A percentile compares a stretch with the other conserved stretches of the same genome.
phyloP scores from a whole-genome alignment of 1,140 invertebrate genomes.

The Homalodisca vitripennis region DNA sequence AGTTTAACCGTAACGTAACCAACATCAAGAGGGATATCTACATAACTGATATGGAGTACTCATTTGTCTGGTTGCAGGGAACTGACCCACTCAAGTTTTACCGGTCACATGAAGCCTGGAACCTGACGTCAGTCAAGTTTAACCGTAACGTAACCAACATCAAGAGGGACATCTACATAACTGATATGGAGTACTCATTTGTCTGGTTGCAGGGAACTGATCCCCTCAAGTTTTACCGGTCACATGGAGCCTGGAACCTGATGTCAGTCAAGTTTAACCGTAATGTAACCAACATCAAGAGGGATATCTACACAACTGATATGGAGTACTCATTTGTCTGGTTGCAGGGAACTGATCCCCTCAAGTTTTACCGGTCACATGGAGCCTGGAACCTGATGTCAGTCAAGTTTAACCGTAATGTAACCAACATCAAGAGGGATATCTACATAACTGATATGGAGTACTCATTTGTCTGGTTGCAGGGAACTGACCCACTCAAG shows the following conservation, averaged over 20 bases:
- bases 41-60: neutral
- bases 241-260: neutral
- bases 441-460: neutral
- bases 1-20: neutral
- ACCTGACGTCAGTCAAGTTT: neutral
- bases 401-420: neutral
- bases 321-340: conserved; percentile 8
- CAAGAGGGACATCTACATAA: neutral
- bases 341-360: neutral
- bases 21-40: neutral
- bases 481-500: neutral
- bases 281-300: neutral
- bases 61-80: no score
- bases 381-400: neutral
- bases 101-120: neutral
- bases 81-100: conserved; percentile 4
- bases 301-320: neutral
- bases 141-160: neutral
- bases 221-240: conserved; percentile 5
- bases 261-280: neutral
- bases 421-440: neutral
- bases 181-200: conserved; percentile 1
- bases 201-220: conserved; percentile 3
- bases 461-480: conserved; percentile 1
- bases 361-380: conserved; percentile 8